Conservation (phyloP, 2,797 vertebrate genomes). For the Myiotriccus ornatus region DNA sequence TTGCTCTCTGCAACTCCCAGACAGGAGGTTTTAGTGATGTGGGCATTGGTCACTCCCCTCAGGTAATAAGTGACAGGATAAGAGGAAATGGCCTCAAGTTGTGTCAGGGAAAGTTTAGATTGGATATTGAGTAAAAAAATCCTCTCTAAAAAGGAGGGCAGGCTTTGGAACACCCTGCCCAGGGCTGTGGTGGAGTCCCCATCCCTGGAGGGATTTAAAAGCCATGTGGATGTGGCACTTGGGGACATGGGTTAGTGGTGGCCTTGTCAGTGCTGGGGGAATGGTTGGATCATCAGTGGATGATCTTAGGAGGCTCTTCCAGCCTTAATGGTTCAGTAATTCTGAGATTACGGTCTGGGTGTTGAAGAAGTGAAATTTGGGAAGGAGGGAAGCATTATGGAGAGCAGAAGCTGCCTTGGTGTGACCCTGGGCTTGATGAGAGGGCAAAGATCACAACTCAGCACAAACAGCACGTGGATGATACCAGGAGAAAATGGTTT, state of each 20-base stretch:
- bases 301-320: background rate
- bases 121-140: background rate
- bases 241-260: background rate
- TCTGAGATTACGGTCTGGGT: background rate
- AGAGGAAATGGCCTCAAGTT: background rate
- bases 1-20: background rate
- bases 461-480: fast-evolving
- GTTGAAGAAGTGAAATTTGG: background rate
- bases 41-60: background rate
- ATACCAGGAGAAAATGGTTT: background rate
- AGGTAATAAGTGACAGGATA: background rate
- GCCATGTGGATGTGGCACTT: background rate
- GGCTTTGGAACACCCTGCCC: background rate
- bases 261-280: background rate
- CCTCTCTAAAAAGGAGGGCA: background rate
- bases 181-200: background rate
- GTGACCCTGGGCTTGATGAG: background rate
- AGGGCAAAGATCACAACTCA: background rate
- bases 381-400: background rate
- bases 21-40: background rate
- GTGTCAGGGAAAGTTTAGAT: background rate
- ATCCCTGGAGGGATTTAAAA: background rate
- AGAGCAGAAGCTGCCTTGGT: background rate
- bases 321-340: background rate
- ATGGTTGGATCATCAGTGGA: background rate